Evolutionary conservation across 2,888 invertebrate species (phyloP).

Genomic region (Cloeon dipterum): DNA sequence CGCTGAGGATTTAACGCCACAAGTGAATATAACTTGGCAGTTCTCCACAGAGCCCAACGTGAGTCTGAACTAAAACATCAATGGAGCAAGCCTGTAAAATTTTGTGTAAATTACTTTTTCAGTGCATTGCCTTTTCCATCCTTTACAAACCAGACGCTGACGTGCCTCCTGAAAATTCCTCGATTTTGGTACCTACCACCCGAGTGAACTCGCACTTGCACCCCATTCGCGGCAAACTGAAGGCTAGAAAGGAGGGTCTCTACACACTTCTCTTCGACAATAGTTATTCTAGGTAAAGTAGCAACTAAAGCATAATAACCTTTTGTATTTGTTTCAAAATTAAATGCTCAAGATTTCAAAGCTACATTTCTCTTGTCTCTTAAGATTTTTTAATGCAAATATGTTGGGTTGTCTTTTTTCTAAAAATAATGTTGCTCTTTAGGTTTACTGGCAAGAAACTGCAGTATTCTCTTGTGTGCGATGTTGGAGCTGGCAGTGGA

Average conservation of each 20-base stretch:
- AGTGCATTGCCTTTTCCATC: conserved; percentile 6
- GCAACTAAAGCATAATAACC: too few species aligned
- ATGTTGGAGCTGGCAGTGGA: not conserved
- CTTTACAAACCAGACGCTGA: conserved; percentile 4
- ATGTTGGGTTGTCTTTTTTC: not conserved
- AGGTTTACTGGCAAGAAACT: not conserved
- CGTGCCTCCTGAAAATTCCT: conserved; percentile 2
- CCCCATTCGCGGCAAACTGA: conserved; percentile 6
- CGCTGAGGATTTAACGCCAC: conserved; percentile 8
- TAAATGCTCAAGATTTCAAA: too few species aligned
- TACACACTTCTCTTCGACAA: conserved; percentile 6
- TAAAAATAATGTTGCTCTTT: not conserved
- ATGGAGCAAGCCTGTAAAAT: not conserved
- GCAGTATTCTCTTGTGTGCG: not conserved
- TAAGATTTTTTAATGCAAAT: too few species aligned
- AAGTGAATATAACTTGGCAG: conserved; percentile 15
- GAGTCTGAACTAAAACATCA: not conserved
- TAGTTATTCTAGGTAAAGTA: conserved; percentile 5
- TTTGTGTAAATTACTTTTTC: not conserved
- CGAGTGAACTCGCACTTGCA: conserved; percentile 6
- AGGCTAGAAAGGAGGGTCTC: conserved; percentile 3
- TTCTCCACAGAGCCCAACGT: conserved; percentile 18
- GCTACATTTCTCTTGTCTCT: too few species aligned
- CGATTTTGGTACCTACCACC: conserved; percentile 4
- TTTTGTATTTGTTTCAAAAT: too few species aligned